These are phyloP conservation scores for Murina feae DNA, from an alignment of 2,113 vertebrate genomes.

Conservation along the genomic window DNA sequence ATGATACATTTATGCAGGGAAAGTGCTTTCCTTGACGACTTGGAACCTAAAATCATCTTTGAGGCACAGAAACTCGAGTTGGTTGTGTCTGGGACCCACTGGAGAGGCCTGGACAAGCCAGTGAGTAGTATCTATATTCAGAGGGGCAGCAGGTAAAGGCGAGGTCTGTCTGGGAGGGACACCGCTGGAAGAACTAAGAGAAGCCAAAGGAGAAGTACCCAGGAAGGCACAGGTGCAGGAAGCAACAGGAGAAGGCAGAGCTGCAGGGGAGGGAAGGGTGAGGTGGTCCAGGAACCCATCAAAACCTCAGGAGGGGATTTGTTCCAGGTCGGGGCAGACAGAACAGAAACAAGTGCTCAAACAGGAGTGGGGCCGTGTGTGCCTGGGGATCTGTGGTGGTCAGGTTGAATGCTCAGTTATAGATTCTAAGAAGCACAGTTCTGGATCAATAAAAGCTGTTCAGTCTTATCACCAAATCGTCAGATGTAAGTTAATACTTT, in stretches of 20 bases:
- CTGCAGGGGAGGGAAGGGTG: background rate
- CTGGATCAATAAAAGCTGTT: background rate
- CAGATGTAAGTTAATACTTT: background rate
- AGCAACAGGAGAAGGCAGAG: background rate
- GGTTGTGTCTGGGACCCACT: background rate
- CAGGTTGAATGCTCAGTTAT: rapidly evolving
- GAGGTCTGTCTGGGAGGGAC: background rate
- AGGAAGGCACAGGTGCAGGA: background rate
- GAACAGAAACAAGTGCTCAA: too few relatives aligned
- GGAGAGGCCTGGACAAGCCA: background rate
- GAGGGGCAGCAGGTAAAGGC: background rate
- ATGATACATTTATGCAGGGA: background rate
- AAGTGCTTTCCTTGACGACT: background rate
- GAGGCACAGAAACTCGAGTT: background rate
- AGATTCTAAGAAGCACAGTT: background rate
- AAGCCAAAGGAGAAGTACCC: background rate
- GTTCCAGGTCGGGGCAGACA: too few relatives aligned
- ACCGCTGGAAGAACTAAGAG: background rate
- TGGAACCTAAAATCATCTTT: background rate
- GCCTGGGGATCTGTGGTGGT: rapidly evolving
- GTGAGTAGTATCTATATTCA: too few relatives aligned
- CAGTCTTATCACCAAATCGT: background rate
- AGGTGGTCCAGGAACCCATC: background rate
- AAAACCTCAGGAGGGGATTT: background rate
- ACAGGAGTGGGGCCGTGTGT: too few relatives aligned